Evolutionary conservation across 2,797 vertebrate genomes (phyloP).

Genomic region (Cercopithecus neglectus): DNA sequence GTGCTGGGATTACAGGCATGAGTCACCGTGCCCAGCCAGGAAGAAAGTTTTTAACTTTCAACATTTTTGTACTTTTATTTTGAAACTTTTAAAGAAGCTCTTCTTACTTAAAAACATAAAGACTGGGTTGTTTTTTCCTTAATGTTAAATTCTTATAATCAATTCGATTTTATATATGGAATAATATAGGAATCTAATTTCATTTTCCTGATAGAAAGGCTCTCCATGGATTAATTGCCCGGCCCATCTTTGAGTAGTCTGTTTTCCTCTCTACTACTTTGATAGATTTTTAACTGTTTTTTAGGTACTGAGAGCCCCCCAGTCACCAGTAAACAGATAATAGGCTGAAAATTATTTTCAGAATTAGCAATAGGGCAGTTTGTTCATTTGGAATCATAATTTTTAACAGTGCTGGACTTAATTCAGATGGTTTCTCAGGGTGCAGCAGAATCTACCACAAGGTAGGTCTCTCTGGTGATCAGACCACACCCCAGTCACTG

Average conservation of each 20-base stretch:
- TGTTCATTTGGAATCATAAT: background rate
- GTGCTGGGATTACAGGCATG: no score
- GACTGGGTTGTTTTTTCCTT: background rate
- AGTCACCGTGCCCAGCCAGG: background rate
- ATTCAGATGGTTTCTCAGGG: background rate
- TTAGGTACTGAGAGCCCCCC: background rate
- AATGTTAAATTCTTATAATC: background rate
- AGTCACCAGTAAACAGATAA: background rate
- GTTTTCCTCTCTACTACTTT: background rate
- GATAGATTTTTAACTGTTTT: background rate
- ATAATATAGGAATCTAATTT: background rate
- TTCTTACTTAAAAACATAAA: background rate
- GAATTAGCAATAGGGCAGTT: no score
- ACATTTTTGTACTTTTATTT: background rate
- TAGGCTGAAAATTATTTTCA: background rate
- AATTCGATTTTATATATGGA: background rate
- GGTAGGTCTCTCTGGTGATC: background rate
- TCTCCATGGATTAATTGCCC: background rate
- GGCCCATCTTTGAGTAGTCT: no score
- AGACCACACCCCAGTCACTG: background rate
- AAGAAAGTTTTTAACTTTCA: background rate
- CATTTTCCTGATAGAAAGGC: background rate
- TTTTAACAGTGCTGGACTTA: fast-evolving
- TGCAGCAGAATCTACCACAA: fast-evolving
- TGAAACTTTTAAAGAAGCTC: background rate